Percentiles rank a stretch among this genome's conserved stretches.
Conservation (phyloP, 30 jellyfish, hydroid and myxozoan species). For the Aurelia sp. region DNA sequence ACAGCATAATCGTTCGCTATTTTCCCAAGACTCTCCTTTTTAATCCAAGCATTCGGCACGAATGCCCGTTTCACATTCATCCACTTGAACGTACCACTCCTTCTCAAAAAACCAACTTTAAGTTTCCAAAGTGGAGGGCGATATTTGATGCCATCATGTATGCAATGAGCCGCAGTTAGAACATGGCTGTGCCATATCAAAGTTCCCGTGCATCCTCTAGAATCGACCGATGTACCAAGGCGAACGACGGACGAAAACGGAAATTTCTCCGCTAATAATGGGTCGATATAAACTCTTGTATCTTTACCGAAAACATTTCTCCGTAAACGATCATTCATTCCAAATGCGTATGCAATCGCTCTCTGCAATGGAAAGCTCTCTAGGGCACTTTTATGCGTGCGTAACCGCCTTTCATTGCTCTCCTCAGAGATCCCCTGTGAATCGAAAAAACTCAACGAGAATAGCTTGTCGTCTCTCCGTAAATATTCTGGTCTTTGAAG, state of each 20-base stretch:
- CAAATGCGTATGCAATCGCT: conserved; percentile 7
- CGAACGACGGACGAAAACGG: conserved; percentile 88
- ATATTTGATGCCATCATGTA: conserved; percentile 75
- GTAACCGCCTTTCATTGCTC: neutral
- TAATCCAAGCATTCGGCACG: conserved; percentile 79
- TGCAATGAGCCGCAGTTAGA: conserved; percentile 92
- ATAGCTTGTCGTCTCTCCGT: neutral
- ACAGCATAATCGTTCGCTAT: conserved; percentile 91
- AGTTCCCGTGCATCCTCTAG: conserved; percentile 89
- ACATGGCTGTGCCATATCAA: conserved; percentile 91
- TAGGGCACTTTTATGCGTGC: neutral
- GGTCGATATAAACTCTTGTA: conserved; percentile 47
- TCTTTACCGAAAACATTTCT: conserved; percentile 88
- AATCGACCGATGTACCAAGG: conserved; percentile 11
- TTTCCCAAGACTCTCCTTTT: conserved; percentile 51
- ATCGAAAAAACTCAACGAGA: neutral
- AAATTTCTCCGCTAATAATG: conserved; percentile 32
- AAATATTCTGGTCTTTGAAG: neutral
- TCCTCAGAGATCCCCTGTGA: neutral
- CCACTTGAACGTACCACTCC: conserved; percentile 85
- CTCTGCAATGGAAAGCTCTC: conserved; percentile 3
- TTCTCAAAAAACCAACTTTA: conserved; percentile 77
- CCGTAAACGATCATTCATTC: conserved; percentile 55
- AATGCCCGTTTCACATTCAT: conserved; percentile 61
- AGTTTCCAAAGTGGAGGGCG: conserved; percentile 68